Base-by-base conservation (phyloP, 2,888 invertebrate species). In the Eurois occulta region DNA sequence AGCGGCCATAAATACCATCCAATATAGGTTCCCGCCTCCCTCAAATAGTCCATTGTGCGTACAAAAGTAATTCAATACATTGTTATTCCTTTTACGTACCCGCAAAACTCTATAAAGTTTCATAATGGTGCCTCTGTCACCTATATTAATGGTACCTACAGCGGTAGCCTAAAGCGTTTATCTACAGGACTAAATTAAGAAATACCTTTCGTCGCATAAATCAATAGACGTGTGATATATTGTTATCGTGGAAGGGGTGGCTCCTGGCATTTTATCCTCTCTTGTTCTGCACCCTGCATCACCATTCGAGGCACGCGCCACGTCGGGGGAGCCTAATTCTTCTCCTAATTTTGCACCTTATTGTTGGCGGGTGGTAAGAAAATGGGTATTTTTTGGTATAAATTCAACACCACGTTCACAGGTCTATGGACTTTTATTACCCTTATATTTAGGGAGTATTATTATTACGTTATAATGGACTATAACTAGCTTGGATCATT, bases 271-370 rank as follows among this genome's bases (percentile, higher is more conserved):
- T 89, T 89, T 88, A 88, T 88, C 83, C 81, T 73, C 76, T 84
- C 78, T 84, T 78, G 76, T 79, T 88, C 76, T 90, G 89, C 90
- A 89, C 89, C 86, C 84, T 94, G 93, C 94, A 94, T 94, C 90
- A 87, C 84, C 81, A 96, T 95, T 95, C 96, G 68, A 72, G 87
- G 90, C 96, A 96, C 96, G 96, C 93, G 80, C 90, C 87, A 86
- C 89, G 90, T 89, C 90, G 92, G 92, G 95, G 95, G 95, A 94
- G 93, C 93, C 94, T 96, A 96, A 96, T 96, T 96, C 95, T 94
- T 93, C 93, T 91, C 94, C 95, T 96, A 96, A 96, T 96, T 96
- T 96, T 94, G 93, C 95, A 96, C 96, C 96, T 95, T 96, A 96
- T 95, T 95, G 95, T 94, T 90, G 93, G 93, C 91, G 92, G 91